Base-by-base conservation (phyloP, 2,113 vertebrate genomes). In the Oceanodroma tethys region DNA sequence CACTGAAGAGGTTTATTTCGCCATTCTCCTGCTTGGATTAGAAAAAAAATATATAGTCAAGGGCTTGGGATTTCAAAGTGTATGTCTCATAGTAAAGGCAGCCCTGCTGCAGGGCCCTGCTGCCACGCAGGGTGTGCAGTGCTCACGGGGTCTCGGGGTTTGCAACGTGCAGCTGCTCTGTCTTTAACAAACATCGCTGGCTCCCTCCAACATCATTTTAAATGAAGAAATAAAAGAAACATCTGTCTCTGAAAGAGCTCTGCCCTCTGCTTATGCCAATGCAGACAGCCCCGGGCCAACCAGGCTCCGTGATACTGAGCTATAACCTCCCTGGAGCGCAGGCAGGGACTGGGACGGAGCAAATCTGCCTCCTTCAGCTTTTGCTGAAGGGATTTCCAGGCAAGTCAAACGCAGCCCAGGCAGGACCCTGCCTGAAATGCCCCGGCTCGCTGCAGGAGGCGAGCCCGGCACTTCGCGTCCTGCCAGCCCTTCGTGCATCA, bases 11-110 rank as follows among this genome's bases (percentile, higher is more conserved):
- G 84, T 98, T 98, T 83, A 99, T 93, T 85, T 99, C 99, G 0
- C 99, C 99, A 1, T 99, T 99, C 97, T 99, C 99, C 97, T 99
- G 98, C 98, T 99, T 93, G 48, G 65, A 84, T 36, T 16, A 85
- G 42, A 23, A 38, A 25, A 88, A 16, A 11, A 48, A 53, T 36
- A 25, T 4, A 7, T 47, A 32, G 62, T 32, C 12, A 62, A 76
- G 50, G 36, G 22, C 6, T 11, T 52, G 58, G 36, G 32, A 36
- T 75, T 38, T 47, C 26, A 20, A 22, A 78, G 40, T 0, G 5
- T 22, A 5, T 0, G 15, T 13, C 42, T 30, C 16, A 3, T 5
- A 27, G 29, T 4, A 38, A 68, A 43, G 55, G 50, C 36, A 42
- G 56, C 11, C 20, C 45, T 32, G 75, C 56, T 38, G n/a, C 66